Conservation (phyloP, 2,113 vertebrate genomes). For the Myrmecophaga tridactyla region DNA sequence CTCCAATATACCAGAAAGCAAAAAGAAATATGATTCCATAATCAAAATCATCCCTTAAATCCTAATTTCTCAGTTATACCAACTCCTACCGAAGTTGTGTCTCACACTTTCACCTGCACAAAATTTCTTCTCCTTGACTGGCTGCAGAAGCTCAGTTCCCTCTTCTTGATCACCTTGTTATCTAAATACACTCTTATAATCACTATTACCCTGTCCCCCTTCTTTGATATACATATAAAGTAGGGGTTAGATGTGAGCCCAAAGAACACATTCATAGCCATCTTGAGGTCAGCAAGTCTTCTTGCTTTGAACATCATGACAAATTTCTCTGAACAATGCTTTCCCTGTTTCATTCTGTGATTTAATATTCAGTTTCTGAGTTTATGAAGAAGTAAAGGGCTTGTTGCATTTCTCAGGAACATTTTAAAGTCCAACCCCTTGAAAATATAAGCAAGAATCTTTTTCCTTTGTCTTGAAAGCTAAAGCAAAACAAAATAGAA, state of each 20-base stretch:
- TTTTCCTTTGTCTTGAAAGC: conserved; percentile 40
- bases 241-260: not conserved
- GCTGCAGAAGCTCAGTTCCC: not conserved
- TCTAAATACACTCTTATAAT: not conserved
- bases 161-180: not conserved
- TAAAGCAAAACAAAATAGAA: conserved; percentile 33
- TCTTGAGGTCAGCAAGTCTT: not conserved
- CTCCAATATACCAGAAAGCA: no score
- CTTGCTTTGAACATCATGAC: not conserved
- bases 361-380: not conserved
- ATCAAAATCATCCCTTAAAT: no score
- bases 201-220: not conserved
- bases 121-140: not conserved
- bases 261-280: not conserved
- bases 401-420: not conserved
- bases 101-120: not conserved
- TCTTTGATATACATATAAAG: not conserved
- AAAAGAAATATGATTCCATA: no score
- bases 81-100: not conserved
- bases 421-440: not conserved
- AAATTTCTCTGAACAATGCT: not conserved
- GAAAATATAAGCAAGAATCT: conserved; percentile 21
- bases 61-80: no score
- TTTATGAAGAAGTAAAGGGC: not conserved
- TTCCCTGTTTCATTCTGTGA: not conserved